A percentile compares a stretch with the other conserved stretches of the same genome.
phyloP scores from a whole-genome alignment of 92 coral and sea anemone species.

The Actinernus sp. region DNA sequence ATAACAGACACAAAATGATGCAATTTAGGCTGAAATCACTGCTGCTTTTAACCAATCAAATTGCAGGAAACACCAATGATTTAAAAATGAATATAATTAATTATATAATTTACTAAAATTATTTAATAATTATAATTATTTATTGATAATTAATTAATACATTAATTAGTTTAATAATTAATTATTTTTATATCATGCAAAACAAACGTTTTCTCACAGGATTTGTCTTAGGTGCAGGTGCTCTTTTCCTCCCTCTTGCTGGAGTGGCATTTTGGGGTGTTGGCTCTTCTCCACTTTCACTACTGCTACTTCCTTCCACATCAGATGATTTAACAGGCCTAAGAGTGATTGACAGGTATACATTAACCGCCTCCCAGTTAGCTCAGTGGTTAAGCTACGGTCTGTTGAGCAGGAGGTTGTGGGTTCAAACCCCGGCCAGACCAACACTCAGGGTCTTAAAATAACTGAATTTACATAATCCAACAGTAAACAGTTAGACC shows the following conservation, averaged over 20 bases:
- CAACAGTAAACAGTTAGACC: too few relatives aligned
- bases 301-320: constrained; percentile 3
- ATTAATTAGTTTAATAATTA: neutral
- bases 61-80: too few relatives aligned
- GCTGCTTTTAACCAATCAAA: too few relatives aligned
- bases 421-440: too few relatives aligned
- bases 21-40: too few relatives aligned
- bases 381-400: too few relatives aligned
- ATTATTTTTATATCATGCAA: neutral
- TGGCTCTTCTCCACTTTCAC: neutral
- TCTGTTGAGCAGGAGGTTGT: too few relatives aligned
- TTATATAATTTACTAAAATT: neutral
- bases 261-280: neutral
- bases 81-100: neutral
- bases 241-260: constrained; percentile 62
- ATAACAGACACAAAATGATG: too few relatives aligned
- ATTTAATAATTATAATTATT: neutral
- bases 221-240: constrained; percentile 60
- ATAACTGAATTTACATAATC: too few relatives aligned
- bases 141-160: neutral
- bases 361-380: too few relatives aligned
- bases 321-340: constrained; percentile 1
- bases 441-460: too few relatives aligned
- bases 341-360: too few relatives aligned
- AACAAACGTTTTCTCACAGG: constrained; percentile 11